Conservation (phyloP, 1,140 invertebrate genomes). For the Drosophila hydei region DNA sequence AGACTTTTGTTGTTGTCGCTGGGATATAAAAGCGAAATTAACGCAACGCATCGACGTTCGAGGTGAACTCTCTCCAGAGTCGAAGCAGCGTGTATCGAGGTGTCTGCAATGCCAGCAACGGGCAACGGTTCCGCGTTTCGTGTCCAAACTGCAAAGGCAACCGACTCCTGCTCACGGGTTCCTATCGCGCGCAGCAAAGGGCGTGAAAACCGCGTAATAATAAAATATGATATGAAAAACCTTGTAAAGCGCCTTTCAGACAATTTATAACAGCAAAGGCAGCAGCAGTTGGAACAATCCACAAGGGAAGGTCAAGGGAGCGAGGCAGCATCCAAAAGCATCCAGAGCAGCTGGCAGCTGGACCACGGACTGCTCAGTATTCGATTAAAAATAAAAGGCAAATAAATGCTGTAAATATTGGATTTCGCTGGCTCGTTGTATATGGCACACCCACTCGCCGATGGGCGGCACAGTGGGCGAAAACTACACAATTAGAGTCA, state of each 20-base stretch:
- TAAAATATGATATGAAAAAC: constrained; percentile 70
- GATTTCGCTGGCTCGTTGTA: constrained; percentile 16
- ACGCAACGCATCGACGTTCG: constrained; percentile 62
- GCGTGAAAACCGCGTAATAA: constrained; percentile 69
- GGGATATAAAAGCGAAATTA: constrained; percentile 64
- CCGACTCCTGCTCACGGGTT: background rate
- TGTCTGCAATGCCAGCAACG: constrained; percentile 7
- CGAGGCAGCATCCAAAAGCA: background rate
- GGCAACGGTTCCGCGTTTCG: background rate
- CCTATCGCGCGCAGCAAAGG: constrained; percentile 18
- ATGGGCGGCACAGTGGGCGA: constrained; percentile 17
- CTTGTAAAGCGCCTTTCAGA: constrained; percentile 70
- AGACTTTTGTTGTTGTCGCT: constrained; percentile 27
- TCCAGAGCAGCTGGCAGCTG: constrained; percentile 7
- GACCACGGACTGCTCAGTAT: constrained; percentile 26
- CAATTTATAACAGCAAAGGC: constrained; percentile 59
- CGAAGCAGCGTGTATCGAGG: background rate
- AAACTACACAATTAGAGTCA: no score
- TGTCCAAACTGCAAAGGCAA: background rate
- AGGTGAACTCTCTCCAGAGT: constrained; percentile 18
- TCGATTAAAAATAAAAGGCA: constrained; percentile 49
- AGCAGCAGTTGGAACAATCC: constrained; percentile 15
- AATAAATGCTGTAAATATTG: constrained; percentile 33
- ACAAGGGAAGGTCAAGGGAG: background rate
- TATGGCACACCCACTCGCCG: background rate